Evolutionary conservation across 2,113 vertebrate species (phyloP), one percentile per base, ranked within the genome.

Genomic region (Agelaius tricolor): DNA sequence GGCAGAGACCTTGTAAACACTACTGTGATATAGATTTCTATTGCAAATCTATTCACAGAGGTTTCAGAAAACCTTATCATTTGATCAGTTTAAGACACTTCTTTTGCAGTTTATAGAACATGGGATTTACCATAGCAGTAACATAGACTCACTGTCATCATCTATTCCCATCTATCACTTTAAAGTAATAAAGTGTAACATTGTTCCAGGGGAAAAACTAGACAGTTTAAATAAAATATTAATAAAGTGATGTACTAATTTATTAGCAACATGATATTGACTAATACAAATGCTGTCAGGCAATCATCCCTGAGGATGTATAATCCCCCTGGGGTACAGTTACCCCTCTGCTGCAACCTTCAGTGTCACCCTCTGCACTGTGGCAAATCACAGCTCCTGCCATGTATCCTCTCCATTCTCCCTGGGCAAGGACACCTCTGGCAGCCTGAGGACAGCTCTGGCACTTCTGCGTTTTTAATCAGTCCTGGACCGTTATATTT

Each of bases 301-400:
- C 13, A 62, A 23, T 33, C 14, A 54, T 5, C 7, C 7, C 43
- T 24, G 33, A 90, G 52, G 20, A 59, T 19, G 5, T 43, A 21
- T 2, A 18, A 31, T 2, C 3, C 2, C 3, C 5, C 7, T 2
- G 3, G 61, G 16, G 3, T 44, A 5, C 41, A 43, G 19, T 39
- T 83, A 18, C 3, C 7, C 21, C 20, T 8, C 14, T 20, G 5
- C 13, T 80, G 5, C 26, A 55, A 26, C 23, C 19, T 37, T 41
- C 13, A 21, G 20, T 58, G 17, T 72, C 37, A 69, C 6, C 7
- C 8, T 2, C 13, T 1, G 1, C 19, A n/a, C 3, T 10, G 21
- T 15, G 37, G 22, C 6, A 10, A 7, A 12, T 76, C 35, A n/a
- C 27, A 51, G 35, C 0, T 2, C 21, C 6, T 23, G 15, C 9